Conservation (phyloP, 2,797 vertebrate species). For the Enteromius paludinosus region DNA sequence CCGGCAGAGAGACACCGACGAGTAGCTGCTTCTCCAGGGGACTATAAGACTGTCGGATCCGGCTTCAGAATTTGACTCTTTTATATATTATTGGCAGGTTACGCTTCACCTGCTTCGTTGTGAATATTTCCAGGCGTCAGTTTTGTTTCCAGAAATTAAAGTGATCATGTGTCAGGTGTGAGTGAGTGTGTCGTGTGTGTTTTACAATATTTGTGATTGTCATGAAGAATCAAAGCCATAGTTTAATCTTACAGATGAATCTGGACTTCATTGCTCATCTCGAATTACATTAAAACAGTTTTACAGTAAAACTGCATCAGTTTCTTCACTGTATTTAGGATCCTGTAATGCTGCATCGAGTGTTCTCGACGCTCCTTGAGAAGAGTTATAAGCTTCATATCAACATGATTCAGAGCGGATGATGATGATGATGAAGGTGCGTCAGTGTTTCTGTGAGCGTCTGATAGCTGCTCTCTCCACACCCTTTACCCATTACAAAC, state of each 20-base stretch:
- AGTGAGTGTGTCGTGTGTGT: neutral
- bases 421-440: too few species aligned
- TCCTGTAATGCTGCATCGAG: neutral
- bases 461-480: conserved; percentile 50
- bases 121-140: conserved; percentile 12
- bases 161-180: neutral
- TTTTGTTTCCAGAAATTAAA: conserved; percentile 4
- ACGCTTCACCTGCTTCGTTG: neutral
- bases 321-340: neutral
- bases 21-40: conserved; percentile 67
- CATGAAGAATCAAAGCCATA: conserved; percentile 7
- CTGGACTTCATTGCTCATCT: neutral
- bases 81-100: neutral
- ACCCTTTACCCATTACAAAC: conserved; percentile 47
- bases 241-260: neutral
- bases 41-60: neutral
- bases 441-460: conserved; percentile 24
- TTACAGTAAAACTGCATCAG: neutral
- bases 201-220: conserved; percentile 21
- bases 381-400: neutral
- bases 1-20: conserved; percentile 86
- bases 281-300: neutral
- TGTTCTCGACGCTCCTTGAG: neutral
- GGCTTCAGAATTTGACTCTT: neutral
- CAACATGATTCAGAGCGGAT: neutral